phyloP scores from a whole-genome alignment of 2,888 invertebrate genomes.

The Thumatha senex region DNA sequence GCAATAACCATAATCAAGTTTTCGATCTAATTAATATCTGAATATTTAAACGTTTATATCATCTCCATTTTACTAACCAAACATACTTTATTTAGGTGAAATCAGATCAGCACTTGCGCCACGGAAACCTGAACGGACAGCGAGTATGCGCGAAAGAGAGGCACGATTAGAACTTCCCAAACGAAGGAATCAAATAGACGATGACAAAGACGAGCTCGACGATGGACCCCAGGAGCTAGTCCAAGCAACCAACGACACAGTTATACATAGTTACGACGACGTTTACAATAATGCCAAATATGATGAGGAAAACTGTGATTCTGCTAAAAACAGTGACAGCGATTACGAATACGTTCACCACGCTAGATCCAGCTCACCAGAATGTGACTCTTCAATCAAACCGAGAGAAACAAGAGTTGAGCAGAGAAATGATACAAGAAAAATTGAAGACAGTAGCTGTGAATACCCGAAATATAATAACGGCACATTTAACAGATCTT shows the following conservation, averaged over 20 bases:
- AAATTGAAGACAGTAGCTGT: constrained; percentile 49
- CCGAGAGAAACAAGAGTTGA: constrained; percentile 51
- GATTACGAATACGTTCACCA: constrained; percentile 86
- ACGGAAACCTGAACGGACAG: constrained; percentile 92
- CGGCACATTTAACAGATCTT: constrained; percentile 84
- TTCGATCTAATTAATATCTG: background rate
- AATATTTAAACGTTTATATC: constrained; percentile 18
- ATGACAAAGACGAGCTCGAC: constrained; percentile 80
- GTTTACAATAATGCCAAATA: constrained; percentile 76
- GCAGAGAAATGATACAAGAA: constrained; percentile 58
- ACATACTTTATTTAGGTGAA: constrained; percentile 84
- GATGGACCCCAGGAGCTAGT: constrained; percentile 72
- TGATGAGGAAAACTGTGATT: constrained; percentile 72
- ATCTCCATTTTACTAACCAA: constrained; percentile 23
- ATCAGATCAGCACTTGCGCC: constrained; percentile 91
- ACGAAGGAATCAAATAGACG: constrained; percentile 74
- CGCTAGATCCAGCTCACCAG: constrained; percentile 86
- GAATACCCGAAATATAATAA: constrained; percentile 85
- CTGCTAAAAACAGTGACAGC: constrained; percentile 82
- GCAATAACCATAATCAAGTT: constrained; percentile 1
- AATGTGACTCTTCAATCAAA: constrained; percentile 85
- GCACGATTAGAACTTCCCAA: constrained; percentile 85
- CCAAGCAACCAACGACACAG: constrained; percentile 74
- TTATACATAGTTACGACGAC: constrained; percentile 77
- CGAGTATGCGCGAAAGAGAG: constrained; percentile 92